These are phyloP conservation scores for Passer domesticus DNA, from an alignment of 2,113 vertebrate species.

Conservation along the genomic window DNA sequence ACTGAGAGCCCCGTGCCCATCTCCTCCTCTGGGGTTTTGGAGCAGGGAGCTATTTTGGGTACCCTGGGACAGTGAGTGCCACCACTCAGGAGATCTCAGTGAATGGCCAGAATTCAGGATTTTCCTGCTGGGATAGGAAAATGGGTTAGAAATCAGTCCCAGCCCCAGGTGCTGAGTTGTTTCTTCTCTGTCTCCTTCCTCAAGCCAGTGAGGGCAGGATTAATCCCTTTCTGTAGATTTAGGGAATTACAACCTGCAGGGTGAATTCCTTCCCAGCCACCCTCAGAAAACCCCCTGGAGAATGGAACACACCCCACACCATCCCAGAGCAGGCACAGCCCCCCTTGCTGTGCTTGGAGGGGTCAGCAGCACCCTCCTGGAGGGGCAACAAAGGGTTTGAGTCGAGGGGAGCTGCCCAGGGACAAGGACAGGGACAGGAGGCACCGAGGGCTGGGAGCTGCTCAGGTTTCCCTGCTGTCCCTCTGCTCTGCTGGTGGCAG, in stretches of 20 bases:
- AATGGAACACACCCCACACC: fast-evolving
- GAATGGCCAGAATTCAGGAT: neutral
- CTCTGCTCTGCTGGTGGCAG: neutral
- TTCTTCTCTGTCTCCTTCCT: neutral
- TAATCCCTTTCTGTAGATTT: neutral
- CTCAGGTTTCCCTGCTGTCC: neutral
- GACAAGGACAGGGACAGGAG: neutral
- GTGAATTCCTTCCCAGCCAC: neutral
- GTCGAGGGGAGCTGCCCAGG: neutral
- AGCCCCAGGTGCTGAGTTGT: fast-evolving
- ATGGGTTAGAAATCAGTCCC: neutral
- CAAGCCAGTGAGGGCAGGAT: neutral
- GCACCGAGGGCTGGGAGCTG: neutral
- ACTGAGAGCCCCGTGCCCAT: neutral
- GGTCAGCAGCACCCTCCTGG: neutral
- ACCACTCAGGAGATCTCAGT: fast-evolving
- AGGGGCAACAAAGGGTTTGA: neutral
- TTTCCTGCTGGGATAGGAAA: neutral
- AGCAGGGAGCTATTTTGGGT: neutral
- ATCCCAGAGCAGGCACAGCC: fast-evolving
- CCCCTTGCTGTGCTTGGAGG: neutral
- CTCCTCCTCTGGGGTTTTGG: neutral
- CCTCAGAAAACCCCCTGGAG: neutral
- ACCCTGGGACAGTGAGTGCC: neutral
- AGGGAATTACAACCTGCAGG: neutral